A percentile compares a stretch with the other conserved stretches of the same genome.
Conservation (phyloP, 2,888 invertebrate species). For the Falcaria lacertinaria region DNA sequence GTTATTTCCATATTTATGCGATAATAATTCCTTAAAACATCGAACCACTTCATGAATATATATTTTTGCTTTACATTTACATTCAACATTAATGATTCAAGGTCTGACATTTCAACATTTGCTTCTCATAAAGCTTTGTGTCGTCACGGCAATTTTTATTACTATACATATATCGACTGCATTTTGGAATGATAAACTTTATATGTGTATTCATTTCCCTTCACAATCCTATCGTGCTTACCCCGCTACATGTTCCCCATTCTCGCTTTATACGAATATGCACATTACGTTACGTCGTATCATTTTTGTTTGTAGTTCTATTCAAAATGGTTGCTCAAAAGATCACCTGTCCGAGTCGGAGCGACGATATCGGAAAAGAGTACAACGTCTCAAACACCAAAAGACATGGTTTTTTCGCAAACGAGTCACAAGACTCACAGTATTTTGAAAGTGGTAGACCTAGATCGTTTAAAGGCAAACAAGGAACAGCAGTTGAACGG, state of each 20-base stretch:
- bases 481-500: slow-evolving; percentile 64
- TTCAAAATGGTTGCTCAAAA: slow-evolving; percentile 79
- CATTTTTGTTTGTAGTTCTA: slow-evolving; percentile 80
- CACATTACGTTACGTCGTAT: slow-evolving; percentile 78
- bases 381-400: slow-evolving; percentile 65
- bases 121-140: slow-evolving; percentile 10
- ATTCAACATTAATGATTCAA: slow-evolving; percentile 28
- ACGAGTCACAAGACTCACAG: slow-evolving; percentile 72
- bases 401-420: slow-evolving; percentile 79
- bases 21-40: slow-evolving; percentile 37
- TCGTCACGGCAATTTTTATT: too few relatives aligned
- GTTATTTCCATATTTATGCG: slow-evolving; percentile 49
- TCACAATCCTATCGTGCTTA: slow-evolving; percentile 9
- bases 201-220: slow-evolving; percentile 7
- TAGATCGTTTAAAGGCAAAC: slow-evolving; percentile 73
- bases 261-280: slow-evolving; percentile 66
- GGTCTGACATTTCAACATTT: slow-evolving; percentile 25
- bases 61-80: slow-evolving; percentile 12
- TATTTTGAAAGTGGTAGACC: slow-evolving; percentile 75
- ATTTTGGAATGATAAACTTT: too few relatives aligned
- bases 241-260: slow-evolving; percentile 18
- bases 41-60: slow-evolving; percentile 19
- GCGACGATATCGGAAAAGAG: slow-evolving; percentile 73
- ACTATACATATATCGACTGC: too few relatives aligned
- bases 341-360: slow-evolving; percentile 75